Base-by-base conservation (phyloP, 2,113 vertebrate species). In the Piprites chloris region DNA sequence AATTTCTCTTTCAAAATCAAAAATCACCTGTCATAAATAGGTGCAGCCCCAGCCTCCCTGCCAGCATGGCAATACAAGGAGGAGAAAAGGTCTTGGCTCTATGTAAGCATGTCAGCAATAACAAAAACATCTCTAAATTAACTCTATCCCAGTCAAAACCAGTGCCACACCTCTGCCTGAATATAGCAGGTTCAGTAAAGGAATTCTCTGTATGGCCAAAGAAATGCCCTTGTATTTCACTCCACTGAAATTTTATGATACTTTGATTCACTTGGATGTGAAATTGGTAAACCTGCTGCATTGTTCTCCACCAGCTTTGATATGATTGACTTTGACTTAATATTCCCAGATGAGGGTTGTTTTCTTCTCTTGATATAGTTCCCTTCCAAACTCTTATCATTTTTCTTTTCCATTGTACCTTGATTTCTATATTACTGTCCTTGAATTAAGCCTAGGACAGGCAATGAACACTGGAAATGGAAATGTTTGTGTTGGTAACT, bases 241-340 rank as follows among this genome's bases (percentile, higher is more conserved):
- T 63, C 56, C 65, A 28, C 44, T 53, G 66, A 62, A 56, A 81
- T 92, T 75, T 88, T 56, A 52, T 81, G 52, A 62, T 65, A 74
- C 53, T 89, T 89, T 86, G 75, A 63, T 84, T 81, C 41, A 53
- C 62, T 92, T 93, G 80, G 53, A 94, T 78, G 53, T 92, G 85
- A 96, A 96, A 96, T 58, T 75, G 79, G 79, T 65, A 94, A 94
- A 96, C 83, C 83, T 87, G 87, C 73, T 87, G 65, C 3, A 27
- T 76, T 87, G 52, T 78, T 95, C 73, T 90, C 73, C 76, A 90
- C 90, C 37, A 85, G 65, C 58, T 87, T 89, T 97, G 93, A 95
- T 65, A 23, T 93, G 88, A 97, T 92, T 96, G 79, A 87, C 32
- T 96, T 50, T 95, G 92, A 96, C 90, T 88, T 95, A 72, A 89